A percentile compares a stretch with the other conserved stretches of the same genome.
phyloP scores from a whole-genome alignment of 2,113 vertebrate genomes.

The Alexandromys fortis region DNA sequence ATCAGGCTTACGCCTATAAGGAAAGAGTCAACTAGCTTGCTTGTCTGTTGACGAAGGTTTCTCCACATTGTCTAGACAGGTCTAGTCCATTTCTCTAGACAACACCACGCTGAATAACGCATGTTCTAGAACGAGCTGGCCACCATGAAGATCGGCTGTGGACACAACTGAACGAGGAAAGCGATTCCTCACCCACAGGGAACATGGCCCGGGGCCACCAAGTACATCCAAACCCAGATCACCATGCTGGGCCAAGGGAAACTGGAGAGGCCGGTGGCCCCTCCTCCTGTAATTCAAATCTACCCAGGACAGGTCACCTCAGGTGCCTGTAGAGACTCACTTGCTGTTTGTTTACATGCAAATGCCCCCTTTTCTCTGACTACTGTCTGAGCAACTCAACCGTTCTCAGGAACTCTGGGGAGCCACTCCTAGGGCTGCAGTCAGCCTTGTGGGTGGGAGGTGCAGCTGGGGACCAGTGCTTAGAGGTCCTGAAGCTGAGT shows the following conservation, averaged over 20 bases:
- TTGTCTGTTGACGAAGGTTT: background rate
- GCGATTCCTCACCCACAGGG: fast-evolving
- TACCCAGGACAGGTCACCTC: background rate
- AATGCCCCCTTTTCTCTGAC: background rate
- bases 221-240: background rate
- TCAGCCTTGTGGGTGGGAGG: background rate
- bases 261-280: background rate
- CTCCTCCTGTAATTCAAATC: background rate
- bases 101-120: background rate
- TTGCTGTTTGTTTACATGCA: background rate
- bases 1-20: fast-evolving
- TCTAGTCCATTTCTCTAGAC: background rate
- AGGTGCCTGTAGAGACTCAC: background rate
- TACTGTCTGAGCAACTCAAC: background rate
- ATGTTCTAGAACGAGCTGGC: background rate
- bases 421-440: background rate
- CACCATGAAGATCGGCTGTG: background rate
- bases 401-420: background rate
- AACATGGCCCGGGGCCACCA: background rate
- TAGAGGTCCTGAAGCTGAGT: background rate
- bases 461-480: background rate
- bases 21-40: background rate
- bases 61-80: no score
- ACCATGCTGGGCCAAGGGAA: background rate
- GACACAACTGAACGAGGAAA: background rate